Evolutionary conservation across 1,140 invertebrate species (phyloP), one percentile per base, ranked within the genome.

Genomic region (Ylistrum balloti): DNA sequence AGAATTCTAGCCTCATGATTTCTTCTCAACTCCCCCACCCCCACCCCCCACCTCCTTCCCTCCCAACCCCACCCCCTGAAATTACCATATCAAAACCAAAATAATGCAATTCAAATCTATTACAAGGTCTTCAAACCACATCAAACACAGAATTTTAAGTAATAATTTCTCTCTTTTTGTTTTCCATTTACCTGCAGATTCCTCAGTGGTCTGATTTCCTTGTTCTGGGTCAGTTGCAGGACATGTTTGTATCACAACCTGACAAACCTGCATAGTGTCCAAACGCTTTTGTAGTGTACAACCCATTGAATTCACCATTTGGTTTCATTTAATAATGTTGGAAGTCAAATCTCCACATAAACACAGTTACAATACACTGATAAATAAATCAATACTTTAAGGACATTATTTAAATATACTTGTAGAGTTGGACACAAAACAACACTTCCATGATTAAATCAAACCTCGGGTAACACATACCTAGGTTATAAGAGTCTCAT

Each of bases 281-380:
- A n/a, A 74, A 74, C 22, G 56, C n/a, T 74, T 74, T 74, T 74
- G 56, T 74, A 74, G 56, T 28, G 56, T 74, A 74, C 56, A 74
- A 74, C 56, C 56, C 56, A 74, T 74, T n/a, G 56, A 74, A 1
- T 74, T 74, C 56, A 74, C n/a, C 56, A 74, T 74, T 74, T 74
- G 56, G 22, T 28, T 74, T 74, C 56, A 28, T 74, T 74, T 74
- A 74, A 74, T n/a, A n/a, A n/a, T n/a, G n/a, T 74, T n/a, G 0
- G 9, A 7, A 56, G 22, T 56, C 45, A 74, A n/a, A 74, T n/a
- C 56, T 28, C 41, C 41, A 45, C 41, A 45, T 17, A 45, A 45
- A 45, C 56, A 74, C 56, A 74, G 28, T 7, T n/a, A 74, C 17
- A 56, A 56, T 3, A 17, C 20, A 74, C 56, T 28, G 56, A 74